These are phyloP conservation scores for Dimorphilus gyrociliatus DNA, from an alignment of 2,888 invertebrate species.

Conservation along the genomic window DNA sequence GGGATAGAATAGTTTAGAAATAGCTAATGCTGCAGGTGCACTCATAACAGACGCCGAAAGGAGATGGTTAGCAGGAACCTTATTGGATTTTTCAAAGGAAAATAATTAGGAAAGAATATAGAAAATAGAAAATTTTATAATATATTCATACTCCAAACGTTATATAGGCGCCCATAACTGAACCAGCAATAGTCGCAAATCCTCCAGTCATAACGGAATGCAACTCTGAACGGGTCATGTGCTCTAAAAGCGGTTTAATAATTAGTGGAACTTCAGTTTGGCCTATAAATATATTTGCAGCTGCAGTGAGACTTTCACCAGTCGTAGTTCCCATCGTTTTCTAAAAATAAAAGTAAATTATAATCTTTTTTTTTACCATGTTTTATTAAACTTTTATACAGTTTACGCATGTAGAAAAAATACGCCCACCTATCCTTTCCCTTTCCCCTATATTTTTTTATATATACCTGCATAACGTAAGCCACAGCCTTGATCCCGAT, in stretches of 20 bases:
- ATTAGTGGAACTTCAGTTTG: conserved; percentile 77
- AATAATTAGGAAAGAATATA: too few species aligned
- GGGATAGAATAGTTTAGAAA: conserved; percentile 69
- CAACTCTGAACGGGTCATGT: conserved; percentile 73
- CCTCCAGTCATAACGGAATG: conserved; percentile 85
- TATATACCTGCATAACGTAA: too few species aligned
- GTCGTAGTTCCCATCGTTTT: conserved; percentile 69
- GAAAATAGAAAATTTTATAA: not conserved
- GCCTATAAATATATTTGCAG: conserved; percentile 81
- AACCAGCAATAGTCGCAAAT: conserved; percentile 79
- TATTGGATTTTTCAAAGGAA: too few species aligned
- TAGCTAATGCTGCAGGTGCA: conserved; percentile 77
- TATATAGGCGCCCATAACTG: conserved; percentile 76
- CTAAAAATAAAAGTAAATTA: too few species aligned
- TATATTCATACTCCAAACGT: conserved; percentile 55
- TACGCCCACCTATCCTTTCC: too few species aligned
- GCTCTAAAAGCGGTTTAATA: conserved; percentile 66
- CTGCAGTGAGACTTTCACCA: conserved; percentile 64
- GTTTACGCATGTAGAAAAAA: too few species aligned
- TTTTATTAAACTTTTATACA: too few species aligned
- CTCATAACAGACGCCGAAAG: conserved; percentile 90
- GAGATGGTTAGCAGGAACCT: conserved; percentile 54
- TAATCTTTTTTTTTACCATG: too few species aligned
- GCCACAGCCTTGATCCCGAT: too few species aligned
- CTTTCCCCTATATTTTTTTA: too few species aligned